Conservation (phyloP, 2,888 invertebrate species). For the Ptilodon capucinus region DNA sequence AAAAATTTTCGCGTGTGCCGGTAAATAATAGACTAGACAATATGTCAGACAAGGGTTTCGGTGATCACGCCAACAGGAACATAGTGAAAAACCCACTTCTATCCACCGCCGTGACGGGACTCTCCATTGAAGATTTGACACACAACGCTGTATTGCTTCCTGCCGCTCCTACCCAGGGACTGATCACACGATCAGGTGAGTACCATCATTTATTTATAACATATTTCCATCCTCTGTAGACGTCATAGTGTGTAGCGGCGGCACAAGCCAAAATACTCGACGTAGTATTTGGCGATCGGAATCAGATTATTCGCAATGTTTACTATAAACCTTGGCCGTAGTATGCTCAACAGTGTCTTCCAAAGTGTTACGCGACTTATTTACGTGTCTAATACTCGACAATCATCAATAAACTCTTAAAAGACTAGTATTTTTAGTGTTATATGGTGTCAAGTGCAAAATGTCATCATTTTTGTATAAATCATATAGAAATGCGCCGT, state of each 20-base stretch:
- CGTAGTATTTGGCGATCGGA: conserved; percentile 32
- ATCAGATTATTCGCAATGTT: conserved; percentile 45
- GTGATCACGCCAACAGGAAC: conserved; percentile 68
- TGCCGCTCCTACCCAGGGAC: conserved; percentile 73
- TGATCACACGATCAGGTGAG: conserved; percentile 69
- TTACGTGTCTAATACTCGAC: conserved; percentile 1
- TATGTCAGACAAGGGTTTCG: conserved; percentile 78
- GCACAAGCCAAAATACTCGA: conserved; percentile 42
- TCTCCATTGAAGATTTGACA: conserved; percentile 88
- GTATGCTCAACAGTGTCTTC: conserved; percentile 11
- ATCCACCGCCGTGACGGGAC: conserved; percentile 87
- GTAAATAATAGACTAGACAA: conserved; percentile 47
- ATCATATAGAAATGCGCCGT: conserved; percentile 65
- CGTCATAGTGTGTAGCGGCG: conserved; percentile 40
- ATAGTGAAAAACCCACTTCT: conserved; percentile 86
- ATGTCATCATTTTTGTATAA: conserved; percentile 71
- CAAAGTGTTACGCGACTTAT: conserved; percentile 11
- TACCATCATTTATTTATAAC: conserved; percentile 65
- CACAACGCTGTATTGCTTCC: conserved; percentile 88
- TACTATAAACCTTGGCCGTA: conserved; percentile 18
- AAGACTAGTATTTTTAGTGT: too few relatives aligned
- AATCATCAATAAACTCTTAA: conserved; percentile 6
- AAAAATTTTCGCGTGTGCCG: conserved; percentile 61
- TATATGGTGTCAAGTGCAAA: too few relatives aligned
- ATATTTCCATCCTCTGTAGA: conserved; percentile 40